A percentile compares a stretch with the other conserved stretches of the same genome.
Evolutionary conservation across 2,888 invertebrate species (phyloP).

Genomic region (Harpalus rubripes): DNA sequence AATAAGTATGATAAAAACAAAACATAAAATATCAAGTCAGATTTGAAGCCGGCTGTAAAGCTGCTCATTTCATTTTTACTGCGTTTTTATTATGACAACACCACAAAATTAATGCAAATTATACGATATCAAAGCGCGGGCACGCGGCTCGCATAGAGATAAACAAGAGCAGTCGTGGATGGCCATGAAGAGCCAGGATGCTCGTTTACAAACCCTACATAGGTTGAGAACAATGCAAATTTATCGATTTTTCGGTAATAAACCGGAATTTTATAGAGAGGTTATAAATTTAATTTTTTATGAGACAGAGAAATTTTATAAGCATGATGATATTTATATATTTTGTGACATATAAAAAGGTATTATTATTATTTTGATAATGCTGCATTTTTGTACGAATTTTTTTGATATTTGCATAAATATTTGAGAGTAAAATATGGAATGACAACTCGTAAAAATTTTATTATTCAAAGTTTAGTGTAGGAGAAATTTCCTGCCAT

Average conservation of each 20-base stretch:
- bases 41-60: constrained; percentile 55
- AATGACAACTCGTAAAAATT: background rate
- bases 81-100: constrained; percentile 63
- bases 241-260: constrained; percentile 18
- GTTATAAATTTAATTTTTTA: constrained; percentile 7
- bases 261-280: background rate
- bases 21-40: constrained; percentile 58
- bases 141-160: constrained; percentile 57
- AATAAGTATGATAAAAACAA: constrained; percentile 55
- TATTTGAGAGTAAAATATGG: background rate
- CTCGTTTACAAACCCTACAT: background rate
- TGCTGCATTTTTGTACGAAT: background rate
- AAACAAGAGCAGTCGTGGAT: constrained; percentile 37
- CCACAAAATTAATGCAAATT: constrained; percentile 64
- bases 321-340: background rate
- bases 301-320: background rate
- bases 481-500: too few relatives aligned
- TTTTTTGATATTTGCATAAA: background rate
- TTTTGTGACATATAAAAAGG: background rate
- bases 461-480: background rate
- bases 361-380: constrained; percentile 11
- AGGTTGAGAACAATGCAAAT: background rate
- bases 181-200: background rate
- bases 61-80: constrained; percentile 62
- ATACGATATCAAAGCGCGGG: constrained; percentile 62